Percentiles rank a stretch among this genome's conserved stretches.
These are phyloP conservation scores for Pseudoatta argentina DNA, from an alignment of 1,140 invertebrate genomes.

Conservation along the genomic window DNA sequence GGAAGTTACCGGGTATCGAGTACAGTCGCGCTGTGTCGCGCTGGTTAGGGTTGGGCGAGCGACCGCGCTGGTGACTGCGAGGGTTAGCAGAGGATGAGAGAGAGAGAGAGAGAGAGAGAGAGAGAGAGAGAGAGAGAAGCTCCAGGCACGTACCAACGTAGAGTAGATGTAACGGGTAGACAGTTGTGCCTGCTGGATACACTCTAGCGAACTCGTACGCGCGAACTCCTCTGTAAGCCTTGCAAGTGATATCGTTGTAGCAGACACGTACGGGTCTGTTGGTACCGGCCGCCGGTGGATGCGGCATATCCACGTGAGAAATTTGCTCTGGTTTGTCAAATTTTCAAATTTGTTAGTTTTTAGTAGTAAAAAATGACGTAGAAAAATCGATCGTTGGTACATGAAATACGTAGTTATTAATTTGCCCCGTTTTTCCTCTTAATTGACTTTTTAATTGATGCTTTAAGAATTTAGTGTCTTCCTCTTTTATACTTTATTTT, in stretches of 20 bases:
- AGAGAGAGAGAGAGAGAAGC: not conserved
- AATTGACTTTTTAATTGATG: not conserved
- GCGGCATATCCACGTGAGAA: slow-evolving; percentile 60
- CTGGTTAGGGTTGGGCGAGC: slow-evolving; percentile 51
- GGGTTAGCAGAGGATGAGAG: slow-evolving; percentile 42
- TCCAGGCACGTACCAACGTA: slow-evolving; percentile 28
- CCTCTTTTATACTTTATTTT: not conserved
- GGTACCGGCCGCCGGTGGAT: slow-evolving; percentile 32
- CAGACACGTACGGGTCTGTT: slow-evolving; percentile 37
- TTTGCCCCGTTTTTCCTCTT: not conserved
- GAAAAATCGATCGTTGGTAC: not conserved
- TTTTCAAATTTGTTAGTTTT: slow-evolving; percentile 8
- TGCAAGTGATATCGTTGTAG: slow-evolving; percentile 83
- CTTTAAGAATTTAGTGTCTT: not conserved
- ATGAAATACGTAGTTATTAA: not conserved
- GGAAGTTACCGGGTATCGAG: slow-evolving; percentile 73
- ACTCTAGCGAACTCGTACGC: slow-evolving; percentile 77
- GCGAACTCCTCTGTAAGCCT: slow-evolving; percentile 76
- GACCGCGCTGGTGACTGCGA: slow-evolving; percentile 31
- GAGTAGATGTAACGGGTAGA: slow-evolving; percentile 70
- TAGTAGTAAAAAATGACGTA: not conserved
- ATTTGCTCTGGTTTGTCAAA: not conserved
- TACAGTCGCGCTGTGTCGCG: slow-evolving; percentile 14
- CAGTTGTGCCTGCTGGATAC: slow-evolving; percentile 70
- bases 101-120: not conserved